Evolutionary conservation across 2,888 invertebrate genomes (phyloP).

Genomic region (Heliconius sara): DNA sequence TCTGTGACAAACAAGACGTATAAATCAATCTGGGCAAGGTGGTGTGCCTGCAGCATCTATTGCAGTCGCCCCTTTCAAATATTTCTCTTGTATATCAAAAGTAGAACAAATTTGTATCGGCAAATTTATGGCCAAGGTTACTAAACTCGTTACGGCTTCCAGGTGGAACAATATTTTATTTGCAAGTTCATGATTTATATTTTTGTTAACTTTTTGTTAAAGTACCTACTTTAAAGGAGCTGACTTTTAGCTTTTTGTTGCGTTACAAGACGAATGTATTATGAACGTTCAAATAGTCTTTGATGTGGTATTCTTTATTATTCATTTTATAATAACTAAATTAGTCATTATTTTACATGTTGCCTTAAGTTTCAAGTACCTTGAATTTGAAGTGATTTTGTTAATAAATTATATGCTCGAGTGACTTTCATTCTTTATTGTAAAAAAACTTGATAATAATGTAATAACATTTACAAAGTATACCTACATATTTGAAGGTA

Average conservation of each 20-base stretch:
- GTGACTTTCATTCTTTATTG: neutral
- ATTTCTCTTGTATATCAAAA: conserved; percentile 59
- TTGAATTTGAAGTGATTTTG: conserved; percentile 11
- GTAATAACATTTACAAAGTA: conserved; percentile 9
- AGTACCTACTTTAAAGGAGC: conserved; percentile 10
- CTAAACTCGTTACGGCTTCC: conserved; percentile 79
- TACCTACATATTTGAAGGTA: conserved; percentile 18
- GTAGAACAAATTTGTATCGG: conserved; percentile 78
- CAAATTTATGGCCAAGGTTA: conserved; percentile 79
- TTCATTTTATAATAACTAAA: neutral
- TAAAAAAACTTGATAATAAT: conserved; percentile 1
- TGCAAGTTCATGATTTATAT: conserved; percentile 73
- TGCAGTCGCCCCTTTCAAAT: conserved; percentile 70
- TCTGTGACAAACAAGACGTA: conserved; percentile 84
- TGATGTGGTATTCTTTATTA: neutral
- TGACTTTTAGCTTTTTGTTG: conserved; percentile 11
- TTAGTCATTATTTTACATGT: neutral
- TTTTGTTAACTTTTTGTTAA: conserved; percentile 50
- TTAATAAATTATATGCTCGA: conserved; percentile 19
- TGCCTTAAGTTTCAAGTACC: neutral
- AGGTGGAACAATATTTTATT: conserved; percentile 71
- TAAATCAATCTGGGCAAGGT: conserved; percentile 84
- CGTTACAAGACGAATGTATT: neutral
- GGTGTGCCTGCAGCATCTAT: conserved; percentile 78
- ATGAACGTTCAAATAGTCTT: neutral